Percentiles rank a stretch among this genome's conserved stretches.
These are phyloP conservation scores for Drosophila kepulauana DNA, from an alignment of 1,140 invertebrate genomes.

Conservation along the genomic window DNA sequence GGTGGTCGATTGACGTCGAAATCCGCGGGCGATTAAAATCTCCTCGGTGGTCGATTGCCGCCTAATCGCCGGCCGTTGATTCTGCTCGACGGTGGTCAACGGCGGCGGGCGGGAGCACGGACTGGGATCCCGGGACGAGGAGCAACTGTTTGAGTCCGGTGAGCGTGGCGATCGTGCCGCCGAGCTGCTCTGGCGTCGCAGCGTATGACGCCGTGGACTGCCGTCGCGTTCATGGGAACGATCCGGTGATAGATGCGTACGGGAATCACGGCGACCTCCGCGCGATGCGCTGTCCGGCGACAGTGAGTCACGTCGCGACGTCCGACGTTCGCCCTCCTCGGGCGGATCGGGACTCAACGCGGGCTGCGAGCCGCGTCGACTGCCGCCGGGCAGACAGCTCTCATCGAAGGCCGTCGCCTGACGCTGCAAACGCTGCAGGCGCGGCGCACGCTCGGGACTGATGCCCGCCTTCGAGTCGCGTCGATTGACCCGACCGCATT, in stretches of 20 bases:
- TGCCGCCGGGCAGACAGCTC: slow-evolving; percentile 89
- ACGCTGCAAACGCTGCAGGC: slow-evolving; percentile 90
- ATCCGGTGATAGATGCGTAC: slow-evolving; percentile 92
- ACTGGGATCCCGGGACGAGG: slow-evolving; percentile 90
- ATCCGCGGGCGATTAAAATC: slow-evolving; percentile 95
- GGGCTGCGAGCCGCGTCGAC: slow-evolving; percentile 91
- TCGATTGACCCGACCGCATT: slow-evolving; percentile 88
- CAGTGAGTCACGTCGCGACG: slow-evolving; percentile 92
- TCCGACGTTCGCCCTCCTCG: slow-evolving; percentile 87
- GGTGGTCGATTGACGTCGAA: slow-evolving; percentile 94
- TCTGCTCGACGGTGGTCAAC: slow-evolving; percentile 86
- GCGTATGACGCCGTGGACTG: slow-evolving; percentile 88
- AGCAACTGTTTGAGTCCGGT: slow-evolving; percentile 91
- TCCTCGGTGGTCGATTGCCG: slow-evolving; percentile 96
- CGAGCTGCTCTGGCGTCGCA: slow-evolving; percentile 93
- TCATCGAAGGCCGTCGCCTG: slow-evolving; percentile 96
- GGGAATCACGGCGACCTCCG: slow-evolving; percentile 90
- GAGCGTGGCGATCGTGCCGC: slow-evolving; percentile 88
- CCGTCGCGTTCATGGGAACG: slow-evolving; percentile 89
- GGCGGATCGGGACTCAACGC: slow-evolving; percentile 91
- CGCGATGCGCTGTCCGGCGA: slow-evolving; percentile 94
- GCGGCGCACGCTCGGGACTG: slow-evolving; percentile 89
- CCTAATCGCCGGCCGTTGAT: slow-evolving; percentile 88
- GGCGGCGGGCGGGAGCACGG: slow-evolving; percentile 88
- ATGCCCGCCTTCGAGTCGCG: slow-evolving; percentile 89